Evolutionary conservation across 2,113 vertebrate genomes (phyloP).

Genomic region (Eptesicus fuscus): DNA sequence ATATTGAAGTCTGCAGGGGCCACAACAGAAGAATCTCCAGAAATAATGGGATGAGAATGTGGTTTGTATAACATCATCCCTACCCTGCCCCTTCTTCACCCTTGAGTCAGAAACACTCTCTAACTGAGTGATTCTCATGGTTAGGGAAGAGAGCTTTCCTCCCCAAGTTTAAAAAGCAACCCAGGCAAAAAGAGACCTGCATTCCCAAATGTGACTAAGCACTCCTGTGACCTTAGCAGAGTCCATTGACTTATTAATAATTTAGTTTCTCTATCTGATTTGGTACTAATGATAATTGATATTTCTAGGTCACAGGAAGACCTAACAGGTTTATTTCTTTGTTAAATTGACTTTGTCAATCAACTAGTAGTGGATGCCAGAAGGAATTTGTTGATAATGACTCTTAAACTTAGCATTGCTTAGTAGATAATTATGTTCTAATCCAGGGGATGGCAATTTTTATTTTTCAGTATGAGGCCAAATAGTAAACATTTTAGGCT

Average conservation of each 20-base stretch:
- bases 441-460: neutral
- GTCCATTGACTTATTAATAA: neutral
- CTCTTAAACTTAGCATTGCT: neutral
- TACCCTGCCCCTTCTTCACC: neutral
- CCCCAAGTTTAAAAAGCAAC: neutral
- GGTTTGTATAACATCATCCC: neutral
- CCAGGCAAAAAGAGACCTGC: neutral
- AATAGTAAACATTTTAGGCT: neutral
- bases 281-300: neutral
- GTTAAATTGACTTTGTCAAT: neutral
- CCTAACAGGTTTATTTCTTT: neutral
- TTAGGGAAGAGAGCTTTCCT: neutral
- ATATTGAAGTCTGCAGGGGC: neutral
- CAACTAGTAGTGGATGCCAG: neutral
- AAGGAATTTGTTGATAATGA: neutral
- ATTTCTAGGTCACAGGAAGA: neutral
- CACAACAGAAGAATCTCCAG: neutral
- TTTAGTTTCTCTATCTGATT: neutral
- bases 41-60: neutral
- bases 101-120: neutral
- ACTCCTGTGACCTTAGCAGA: neutral
- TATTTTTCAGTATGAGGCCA: neutral
- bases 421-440: constrained; percentile 14
- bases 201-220: neutral
- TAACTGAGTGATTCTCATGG: neutral